Conservation (phyloP, 2,113 vertebrate species). For the Takifugu flavidus region DNA sequence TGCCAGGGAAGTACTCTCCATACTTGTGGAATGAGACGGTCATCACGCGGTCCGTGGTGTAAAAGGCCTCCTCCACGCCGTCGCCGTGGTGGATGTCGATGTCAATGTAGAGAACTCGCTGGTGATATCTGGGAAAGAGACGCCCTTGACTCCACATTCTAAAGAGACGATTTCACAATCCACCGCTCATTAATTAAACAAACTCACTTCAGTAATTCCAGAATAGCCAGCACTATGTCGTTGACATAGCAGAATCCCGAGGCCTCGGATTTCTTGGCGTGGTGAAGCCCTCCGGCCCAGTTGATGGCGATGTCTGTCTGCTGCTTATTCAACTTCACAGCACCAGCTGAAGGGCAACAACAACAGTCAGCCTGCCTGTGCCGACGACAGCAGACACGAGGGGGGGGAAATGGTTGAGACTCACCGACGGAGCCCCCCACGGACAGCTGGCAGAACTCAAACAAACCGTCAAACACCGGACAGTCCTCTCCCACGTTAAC, state of each 20-base stretch:
- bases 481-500: conserved; percentile 99
- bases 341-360: conserved; percentile 79
- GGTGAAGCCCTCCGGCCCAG: conserved; percentile 97
- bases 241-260: conserved; percentile 99
- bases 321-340: conserved; percentile 98
- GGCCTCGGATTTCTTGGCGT: conserved; percentile 97
- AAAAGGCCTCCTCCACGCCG: conserved; percentile 97
- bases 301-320: conserved; percentile 99
- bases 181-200: neutral
- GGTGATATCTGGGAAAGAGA: conserved; percentile 84
- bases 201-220: conserved; percentile 93
- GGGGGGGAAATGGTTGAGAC: conserved; percentile 24
- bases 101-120: conserved; percentile 97
- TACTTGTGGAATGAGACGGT: conserved; percentile 99
- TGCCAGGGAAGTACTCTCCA: conserved; percentile 98
- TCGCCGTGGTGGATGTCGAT: conserved; percentile 99
- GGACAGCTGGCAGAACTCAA: conserved; percentile 98
- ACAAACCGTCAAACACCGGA: conserved; percentile 97
- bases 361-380: conserved; percentile 17
- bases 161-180: neutral
- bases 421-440: conserved; percentile 95
- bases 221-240: conserved; percentile 94
- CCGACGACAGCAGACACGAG: conserved; percentile 5
- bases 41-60: conserved; percentile 98
- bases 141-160: neutral